These are phyloP conservation scores for Grammomys dolichurus DNA, from an alignment of 2,113 vertebrate genomes.

Conservation along the genomic window DNA sequence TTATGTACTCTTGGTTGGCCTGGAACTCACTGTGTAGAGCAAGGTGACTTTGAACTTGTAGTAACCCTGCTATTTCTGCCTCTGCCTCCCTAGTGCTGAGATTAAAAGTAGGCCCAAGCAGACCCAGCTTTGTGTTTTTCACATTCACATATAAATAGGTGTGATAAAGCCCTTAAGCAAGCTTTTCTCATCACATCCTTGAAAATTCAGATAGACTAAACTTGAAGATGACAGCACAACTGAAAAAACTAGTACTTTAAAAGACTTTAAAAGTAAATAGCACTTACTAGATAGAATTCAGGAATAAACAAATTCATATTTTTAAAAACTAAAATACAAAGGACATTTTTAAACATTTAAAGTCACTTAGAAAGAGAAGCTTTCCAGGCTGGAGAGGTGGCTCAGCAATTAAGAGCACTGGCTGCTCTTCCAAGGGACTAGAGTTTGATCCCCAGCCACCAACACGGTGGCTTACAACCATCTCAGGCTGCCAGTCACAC, in stretches of 20 bases:
- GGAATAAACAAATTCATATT: slow-evolving; percentile 15
- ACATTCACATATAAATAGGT: not conserved
- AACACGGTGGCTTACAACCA: not conserved
- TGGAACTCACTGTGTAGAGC: not conserved
- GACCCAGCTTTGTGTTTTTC: not conserved
- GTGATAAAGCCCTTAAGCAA: not conserved
- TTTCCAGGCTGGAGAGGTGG: not conserved
- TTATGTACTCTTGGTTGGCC: not conserved
- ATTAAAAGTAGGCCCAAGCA: not conserved
- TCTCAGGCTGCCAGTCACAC: not conserved
- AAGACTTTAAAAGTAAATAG: not conserved
- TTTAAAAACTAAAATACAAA: slow-evolving; percentile 17
- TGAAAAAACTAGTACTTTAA: slow-evolving; percentile 12
- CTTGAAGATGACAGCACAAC: not conserved
- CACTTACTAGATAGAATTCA: not conserved
- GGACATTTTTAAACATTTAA: slow-evolving; percentile 6
- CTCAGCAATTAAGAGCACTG: not conserved
- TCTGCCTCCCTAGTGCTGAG: not conserved
- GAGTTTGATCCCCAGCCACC: not conserved
- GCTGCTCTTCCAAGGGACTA: not conserved
- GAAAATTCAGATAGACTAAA: slow-evolving; percentile 13
- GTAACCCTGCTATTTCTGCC: not conserved
- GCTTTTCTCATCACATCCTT: slow-evolving; percentile 12
- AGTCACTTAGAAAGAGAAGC: not conserved
- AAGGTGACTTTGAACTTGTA: not conserved